Base-by-base conservation (phyloP, 2,113 vertebrate species). In the Ia io region DNA sequence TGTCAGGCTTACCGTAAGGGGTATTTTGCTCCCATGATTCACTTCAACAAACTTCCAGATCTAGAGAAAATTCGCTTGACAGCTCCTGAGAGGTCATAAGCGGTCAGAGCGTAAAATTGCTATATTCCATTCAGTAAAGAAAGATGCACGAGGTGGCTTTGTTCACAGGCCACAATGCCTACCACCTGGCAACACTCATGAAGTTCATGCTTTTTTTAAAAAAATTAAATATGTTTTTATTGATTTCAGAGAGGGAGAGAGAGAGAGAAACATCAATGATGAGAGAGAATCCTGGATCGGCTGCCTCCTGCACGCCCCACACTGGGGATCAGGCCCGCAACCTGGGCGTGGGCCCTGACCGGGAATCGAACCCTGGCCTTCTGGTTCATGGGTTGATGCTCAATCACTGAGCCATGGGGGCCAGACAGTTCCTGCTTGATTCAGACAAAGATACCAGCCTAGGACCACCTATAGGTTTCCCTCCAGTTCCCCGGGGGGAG, bases 401-500 rank as follows among this genome's bases (percentile, higher is more conserved):
- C 56, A 59, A 10, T 9, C 23, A 10, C 56, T 59, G 56, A 59
- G 22, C 3, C 56, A 59, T 2, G 9, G 3, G 0, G 23, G 56
- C 22, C 22, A 10, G 56, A 59, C 56, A 59, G 56, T 1, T 59
- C 56, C 3, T 23, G 56, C 9, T 84, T 37, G 87, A 14, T 37
- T 88, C 77, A 92, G 70, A 42, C 63, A 76, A 73, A 95, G 65
- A 74, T 94, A 96, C 79, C 79, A 95, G 89, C 40, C 1, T 0
- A 14, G 65, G 73, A 40, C 37, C 69, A 71, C 18, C 84, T 47
- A 67, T 9, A 51, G 20, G 2, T 71, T 92, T 77, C 14, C 61
- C 14, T 40, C 2, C 10, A 86, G 18, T 49, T 94, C 65, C 71
- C 56, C 14, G 53, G 70, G 16, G 78, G 61, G 10, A 65, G 76